Evolutionary conservation across 2,888 invertebrate genomes (phyloP), one percentile per base, ranked within the genome.

Genomic region (Chouioia cunea): DNA sequence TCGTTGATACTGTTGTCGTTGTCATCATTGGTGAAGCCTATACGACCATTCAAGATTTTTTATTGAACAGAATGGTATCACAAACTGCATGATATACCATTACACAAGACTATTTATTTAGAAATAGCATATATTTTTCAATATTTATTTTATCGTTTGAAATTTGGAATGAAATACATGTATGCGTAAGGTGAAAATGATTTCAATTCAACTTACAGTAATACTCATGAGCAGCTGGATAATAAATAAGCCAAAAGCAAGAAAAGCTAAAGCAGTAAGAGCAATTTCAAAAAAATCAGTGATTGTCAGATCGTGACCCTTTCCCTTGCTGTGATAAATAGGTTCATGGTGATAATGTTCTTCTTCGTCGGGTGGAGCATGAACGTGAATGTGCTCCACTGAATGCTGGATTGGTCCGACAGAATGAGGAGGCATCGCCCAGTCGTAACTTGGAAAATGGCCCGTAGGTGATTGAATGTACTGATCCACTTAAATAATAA

Each of bases 181-280:
- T n/a, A n/a, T n/a, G n/a, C n/a, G n/a, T n/a, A n/a, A n/a, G n/a
- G n/a, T n/a, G n/a, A n/a, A n/a, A n/a, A n/a, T n/a, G n/a, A n/a
- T n/a, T n/a, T n/a, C n/a, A n/a, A n/a, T n/a, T n/a, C n/a, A 15
- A 81, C 88, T 85, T 79, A 92, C 92, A 77, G 90, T 89, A 59
- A 93, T 91, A 80, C 93, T 92, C 91, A 94, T 92, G 10, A 94
- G 87, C 15, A 94, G 90, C 82, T 95, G 93, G 56, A 94, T 87
- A 15, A 93, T 87, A 77, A 95, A 95, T 87, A 93, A 90, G 43
- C 93, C 93, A 78, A 95, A 95, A 0, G 94, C 92, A 12, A 94
- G 83, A 80, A 93, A 94, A 0, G 94, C 94, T 47, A 95, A 88
- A 0, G 93, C 93, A 0, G 94, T 94, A 23, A 94, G 87, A 0